Percentiles rank a stretch among this genome's conserved stretches.
Conservation (phyloP, 2,797 vertebrate genomes). For the Sorex maritimensis region DNA sequence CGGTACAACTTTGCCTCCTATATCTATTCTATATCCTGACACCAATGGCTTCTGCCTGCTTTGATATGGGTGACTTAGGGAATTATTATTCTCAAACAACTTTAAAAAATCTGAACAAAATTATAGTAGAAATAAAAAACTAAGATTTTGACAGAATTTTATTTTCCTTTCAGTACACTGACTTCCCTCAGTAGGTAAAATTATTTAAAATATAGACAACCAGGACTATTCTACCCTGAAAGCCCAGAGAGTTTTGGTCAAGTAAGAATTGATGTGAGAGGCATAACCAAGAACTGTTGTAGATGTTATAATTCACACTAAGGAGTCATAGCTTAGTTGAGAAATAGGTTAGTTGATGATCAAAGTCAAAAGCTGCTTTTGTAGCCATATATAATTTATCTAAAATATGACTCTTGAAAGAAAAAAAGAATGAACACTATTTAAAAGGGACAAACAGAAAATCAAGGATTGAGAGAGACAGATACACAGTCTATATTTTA, state of each 20-base stretch:
- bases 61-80: constrained; percentile 8
- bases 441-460: constrained; percentile 42
- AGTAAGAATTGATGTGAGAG: neutral
- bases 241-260: constrained; percentile 11
- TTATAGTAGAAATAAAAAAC: neutral
- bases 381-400: neutral
- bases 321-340: constrained; percentile 4
- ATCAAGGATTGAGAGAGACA: neutral
- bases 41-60: neutral
- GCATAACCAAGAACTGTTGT: too few relatives aligned
- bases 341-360: neutral
- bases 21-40: constrained; percentile 3
- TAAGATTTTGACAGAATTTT: constrained; percentile 33
- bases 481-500: neutral
- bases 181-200: neutral
- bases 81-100: constrained; percentile 26
- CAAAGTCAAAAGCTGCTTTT: neutral
- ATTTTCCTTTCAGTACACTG: neutral
- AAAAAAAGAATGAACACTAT: constrained; percentile 13
- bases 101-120: constrained; percentile 49
- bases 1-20: neutral
- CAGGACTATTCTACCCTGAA: neutral
- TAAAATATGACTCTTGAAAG: neutral
- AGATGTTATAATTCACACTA: neutral
- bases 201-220: neutral